Conservation (phyloP, 2,113 vertebrate species). For the Sclerurus mexicanus region DNA sequence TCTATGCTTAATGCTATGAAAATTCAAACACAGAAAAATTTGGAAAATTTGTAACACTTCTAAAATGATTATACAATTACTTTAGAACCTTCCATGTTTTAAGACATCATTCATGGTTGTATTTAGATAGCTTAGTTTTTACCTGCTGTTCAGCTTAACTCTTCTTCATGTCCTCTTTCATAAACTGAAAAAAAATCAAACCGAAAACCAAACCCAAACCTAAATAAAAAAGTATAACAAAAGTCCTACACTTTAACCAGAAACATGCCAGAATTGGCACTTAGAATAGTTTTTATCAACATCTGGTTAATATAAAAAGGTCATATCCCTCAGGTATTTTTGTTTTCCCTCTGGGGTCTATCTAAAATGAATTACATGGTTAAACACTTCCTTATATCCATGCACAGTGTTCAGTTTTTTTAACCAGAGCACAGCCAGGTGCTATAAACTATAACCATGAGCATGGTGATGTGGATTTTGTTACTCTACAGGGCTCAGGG, state of each 20-base stretch:
- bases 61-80: neutral
- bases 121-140: neutral
- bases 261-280: neutral
- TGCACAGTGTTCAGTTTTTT: neutral
- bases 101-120: neutral
- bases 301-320: neutral
- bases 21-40: neutral
- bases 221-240: neutral
- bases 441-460: neutral
- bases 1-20: neutral
- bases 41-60: neutral
- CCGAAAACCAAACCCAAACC: neutral
- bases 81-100: neutral
- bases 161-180: neutral
- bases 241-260: neutral
- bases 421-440: neutral
- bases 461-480: neutral
- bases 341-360: neutral
- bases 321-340: neutral
- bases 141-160: neutral
- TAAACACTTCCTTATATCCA: neutral
- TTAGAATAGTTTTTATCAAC: neutral
- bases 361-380: neutral
- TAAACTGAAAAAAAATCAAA: neutral
- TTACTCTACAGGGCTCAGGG: neutral